Evolutionary conservation across 1,140 invertebrate genomes (phyloP).

Genomic region (Harpegnathos saltator): DNA sequence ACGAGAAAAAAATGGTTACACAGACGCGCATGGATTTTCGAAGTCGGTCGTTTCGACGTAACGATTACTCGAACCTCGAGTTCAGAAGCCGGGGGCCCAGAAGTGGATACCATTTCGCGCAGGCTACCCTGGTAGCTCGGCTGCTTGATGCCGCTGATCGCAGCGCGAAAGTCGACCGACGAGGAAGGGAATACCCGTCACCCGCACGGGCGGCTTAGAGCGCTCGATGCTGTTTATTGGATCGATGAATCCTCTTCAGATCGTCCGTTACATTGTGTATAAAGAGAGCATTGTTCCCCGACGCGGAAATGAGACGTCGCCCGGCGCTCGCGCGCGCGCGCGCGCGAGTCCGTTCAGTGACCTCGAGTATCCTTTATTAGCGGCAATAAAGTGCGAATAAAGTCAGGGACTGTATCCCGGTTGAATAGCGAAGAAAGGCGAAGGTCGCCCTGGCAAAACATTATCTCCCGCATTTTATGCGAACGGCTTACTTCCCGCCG

Average conservation of each 20-base stretch:
- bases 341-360: not conserved
- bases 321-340: too few relatives aligned
- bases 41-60: too few relatives aligned
- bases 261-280: constrained; percentile 16
- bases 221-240: not conserved
- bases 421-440: constrained; percentile 33
- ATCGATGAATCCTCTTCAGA: not conserved
- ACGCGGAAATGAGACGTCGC: constrained; percentile 25
- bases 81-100: too few relatives aligned
- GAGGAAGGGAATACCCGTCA: not conserved
- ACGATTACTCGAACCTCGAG: too few relatives aligned
- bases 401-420: not conserved
- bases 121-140: too few relatives aligned
- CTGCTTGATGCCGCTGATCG: not conserved
- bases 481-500: constrained; percentile 2
- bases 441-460: constrained; percentile 21
- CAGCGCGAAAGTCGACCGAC: not conserved
- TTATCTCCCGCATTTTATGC: constrained; percentile 44
- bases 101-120: too few relatives aligned
- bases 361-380: constrained; percentile 21
- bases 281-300: constrained; percentile 18
- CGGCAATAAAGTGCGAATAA: constrained; percentile 22
- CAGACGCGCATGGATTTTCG: too few relatives aligned
- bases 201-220: not conserved
- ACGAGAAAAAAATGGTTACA: too few relatives aligned